phyloP scores from a whole-genome alignment of 2,888 invertebrate species.

The Ectemnius cavifrons region DNA sequence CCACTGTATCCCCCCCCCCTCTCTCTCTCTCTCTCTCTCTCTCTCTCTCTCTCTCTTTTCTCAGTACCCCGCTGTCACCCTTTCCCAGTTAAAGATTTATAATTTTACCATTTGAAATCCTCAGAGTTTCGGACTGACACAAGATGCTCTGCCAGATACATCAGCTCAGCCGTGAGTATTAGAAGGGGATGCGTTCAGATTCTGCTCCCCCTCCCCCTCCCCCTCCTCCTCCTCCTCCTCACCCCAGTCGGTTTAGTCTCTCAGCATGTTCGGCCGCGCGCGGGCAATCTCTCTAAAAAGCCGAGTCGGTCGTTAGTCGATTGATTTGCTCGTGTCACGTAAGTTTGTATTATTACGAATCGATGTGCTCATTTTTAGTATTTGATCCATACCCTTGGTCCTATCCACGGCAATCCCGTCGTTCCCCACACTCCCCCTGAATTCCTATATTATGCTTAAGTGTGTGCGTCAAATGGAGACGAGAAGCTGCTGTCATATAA shows the following conservation, averaged over 20 bases:
- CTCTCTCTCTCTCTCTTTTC: background rate
- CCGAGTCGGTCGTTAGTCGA: slow-evolving; percentile 64
- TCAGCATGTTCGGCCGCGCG: slow-evolving; percentile 40
- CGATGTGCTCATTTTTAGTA: slow-evolving; percentile 70
- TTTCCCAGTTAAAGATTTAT: slow-evolving; percentile 19
- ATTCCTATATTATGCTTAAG: slow-evolving; percentile 60
- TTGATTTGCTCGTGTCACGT: slow-evolving; percentile 70
- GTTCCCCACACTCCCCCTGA: slow-evolving; percentile 3
- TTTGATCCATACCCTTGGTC: slow-evolving; percentile 44
- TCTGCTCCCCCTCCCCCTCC: slow-evolving; percentile 17
- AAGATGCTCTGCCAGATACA: background rate
- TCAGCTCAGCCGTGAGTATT: background rate
- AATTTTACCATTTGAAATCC: background rate
- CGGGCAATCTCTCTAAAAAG: slow-evolving; percentile 52
- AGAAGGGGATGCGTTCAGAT: slow-evolving; percentile 13
- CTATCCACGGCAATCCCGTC: slow-evolving; percentile 4
- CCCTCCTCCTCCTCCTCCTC: background rate
- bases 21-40: too few relatives aligned
- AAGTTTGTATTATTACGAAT: slow-evolving; percentile 71
- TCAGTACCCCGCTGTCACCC: background rate
- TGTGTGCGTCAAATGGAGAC: slow-evolving; percentile 67
- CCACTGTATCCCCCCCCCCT: background rate
- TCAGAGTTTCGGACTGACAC: slow-evolving; percentile 16
- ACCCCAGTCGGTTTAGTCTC: background rate
- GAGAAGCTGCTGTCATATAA: slow-evolving; percentile 58